Evolutionary conservation across 2,113 vertebrate genomes (phyloP).

Genomic region (Arvicanthis niloticus): DNA sequence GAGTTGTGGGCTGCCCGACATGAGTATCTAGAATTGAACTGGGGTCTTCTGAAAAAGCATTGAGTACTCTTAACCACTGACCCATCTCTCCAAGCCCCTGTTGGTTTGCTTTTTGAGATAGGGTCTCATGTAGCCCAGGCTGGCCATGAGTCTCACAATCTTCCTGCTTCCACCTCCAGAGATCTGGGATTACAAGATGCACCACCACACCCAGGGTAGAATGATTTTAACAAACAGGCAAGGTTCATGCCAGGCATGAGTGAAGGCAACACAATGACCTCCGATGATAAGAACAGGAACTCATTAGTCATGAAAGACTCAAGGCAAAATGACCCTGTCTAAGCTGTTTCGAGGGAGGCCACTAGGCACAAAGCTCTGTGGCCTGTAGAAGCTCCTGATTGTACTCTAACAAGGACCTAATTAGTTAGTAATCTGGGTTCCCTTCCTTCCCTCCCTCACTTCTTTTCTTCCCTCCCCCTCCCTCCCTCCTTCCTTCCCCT

Average conservation of each 20-base stretch:
- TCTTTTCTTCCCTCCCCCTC: not conserved
- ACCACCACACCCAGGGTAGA: not conserved
- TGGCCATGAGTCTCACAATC: not conserved
- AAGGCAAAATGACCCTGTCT: not conserved
- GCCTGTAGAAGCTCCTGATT: not conserved
- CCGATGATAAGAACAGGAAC: constrained; percentile 22
- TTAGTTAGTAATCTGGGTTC: not conserved
- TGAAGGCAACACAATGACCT: not conserved
- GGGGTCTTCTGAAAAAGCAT: not conserved
- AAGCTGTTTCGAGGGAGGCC: not conserved
- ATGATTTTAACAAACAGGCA: not conserved
- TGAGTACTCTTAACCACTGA: not conserved
- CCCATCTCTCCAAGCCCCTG: not conserved
- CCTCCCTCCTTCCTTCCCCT: not conserved
- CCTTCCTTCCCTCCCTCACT: too few relatives aligned
- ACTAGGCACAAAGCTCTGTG: not conserved
- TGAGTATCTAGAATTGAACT: not conserved
- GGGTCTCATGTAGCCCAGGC: not conserved
- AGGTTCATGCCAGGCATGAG: not conserved
- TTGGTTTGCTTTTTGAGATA: not conserved
- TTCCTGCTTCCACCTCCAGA: not conserved
- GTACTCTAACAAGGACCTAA: not conserved
- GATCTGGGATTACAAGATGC: not conserved
- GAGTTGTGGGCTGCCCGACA: not conserved
- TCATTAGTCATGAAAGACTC: not conserved